Evolutionary conservation across 2,797 vertebrate species (phyloP).

Genomic region (Cichlasoma orientale): DNA sequence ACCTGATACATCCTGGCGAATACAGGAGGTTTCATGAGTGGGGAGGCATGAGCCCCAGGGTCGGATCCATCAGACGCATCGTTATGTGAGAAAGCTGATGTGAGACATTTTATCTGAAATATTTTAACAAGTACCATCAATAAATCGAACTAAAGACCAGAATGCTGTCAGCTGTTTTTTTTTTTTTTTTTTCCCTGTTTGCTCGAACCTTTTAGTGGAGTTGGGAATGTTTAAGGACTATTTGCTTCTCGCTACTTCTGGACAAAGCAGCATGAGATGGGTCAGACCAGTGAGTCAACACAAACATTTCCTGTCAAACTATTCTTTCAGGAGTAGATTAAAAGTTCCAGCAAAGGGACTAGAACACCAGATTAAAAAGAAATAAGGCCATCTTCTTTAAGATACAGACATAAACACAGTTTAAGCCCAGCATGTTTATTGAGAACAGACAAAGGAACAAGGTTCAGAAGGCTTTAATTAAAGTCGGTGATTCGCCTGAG

Average conservation of each 20-base stretch:
- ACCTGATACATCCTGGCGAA: conserved; percentile 65
- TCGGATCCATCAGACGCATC: conserved; percentile 71
- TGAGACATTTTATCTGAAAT: conserved; percentile 8
- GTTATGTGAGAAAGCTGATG: conserved; percentile 33
- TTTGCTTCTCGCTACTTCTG: accelerated
- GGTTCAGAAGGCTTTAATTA: conserved; percentile 47
- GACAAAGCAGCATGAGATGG: neutral
- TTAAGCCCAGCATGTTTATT: conserved; percentile 61
- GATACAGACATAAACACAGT: conserved; percentile 7
- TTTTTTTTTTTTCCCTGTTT: neutral
- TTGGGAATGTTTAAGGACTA: neutral
- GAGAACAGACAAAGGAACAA: conserved; percentile 35
- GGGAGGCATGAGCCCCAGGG: conserved; percentile 65
- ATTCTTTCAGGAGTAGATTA: neutral
- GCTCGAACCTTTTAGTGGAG: neutral
- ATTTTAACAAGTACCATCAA: conserved; percentile 33
- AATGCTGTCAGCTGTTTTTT: neutral
- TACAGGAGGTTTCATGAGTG: conserved; percentile 71
- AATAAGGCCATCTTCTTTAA: neutral
- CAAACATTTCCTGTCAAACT: neutral
- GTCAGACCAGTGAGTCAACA: neutral
- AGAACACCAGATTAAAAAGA: neutral
- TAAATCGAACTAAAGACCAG: conserved; percentile 14
- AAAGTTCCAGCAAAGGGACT: neutral
- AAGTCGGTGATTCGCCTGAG: conserved; percentile 67